Percentiles rank a stretch among this genome's conserved stretches.
Evolutionary conservation across 1,140 invertebrate genomes (phyloP).

Genomic region (Diabrotica undecimpunctata): DNA sequence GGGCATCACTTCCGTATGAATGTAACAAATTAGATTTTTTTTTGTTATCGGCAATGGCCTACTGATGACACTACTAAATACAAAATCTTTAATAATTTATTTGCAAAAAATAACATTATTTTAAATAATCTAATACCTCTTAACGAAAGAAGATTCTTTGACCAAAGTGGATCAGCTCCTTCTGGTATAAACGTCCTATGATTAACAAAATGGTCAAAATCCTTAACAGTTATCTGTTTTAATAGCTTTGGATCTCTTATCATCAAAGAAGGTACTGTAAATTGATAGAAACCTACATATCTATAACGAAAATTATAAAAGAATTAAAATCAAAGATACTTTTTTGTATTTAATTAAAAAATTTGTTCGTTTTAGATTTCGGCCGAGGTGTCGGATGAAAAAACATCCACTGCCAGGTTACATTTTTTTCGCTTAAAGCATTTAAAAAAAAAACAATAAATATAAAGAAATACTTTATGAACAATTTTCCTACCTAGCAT

Average conservation of each 20-base stretch:
- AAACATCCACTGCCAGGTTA: background rate
- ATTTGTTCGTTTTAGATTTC: too few relatives aligned
- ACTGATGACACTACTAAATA: too few relatives aligned
- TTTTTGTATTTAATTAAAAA: too few relatives aligned
- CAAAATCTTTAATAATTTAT: too few relatives aligned
- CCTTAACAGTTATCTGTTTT: constrained; percentile 51
- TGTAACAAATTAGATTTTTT: too few relatives aligned
- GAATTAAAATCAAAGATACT: too few relatives aligned
- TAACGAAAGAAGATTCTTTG: constrained; percentile 52
- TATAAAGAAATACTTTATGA: background rate
- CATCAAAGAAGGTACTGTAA: constrained; percentile 46
- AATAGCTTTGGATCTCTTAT: constrained; percentile 49
- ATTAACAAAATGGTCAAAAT: constrained; percentile 53
- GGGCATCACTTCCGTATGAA: too few relatives aligned
- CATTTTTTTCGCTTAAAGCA: background rate
- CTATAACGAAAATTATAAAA: constrained; percentile 17
- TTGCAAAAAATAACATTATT: too few relatives aligned
- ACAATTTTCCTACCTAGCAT: background rate
- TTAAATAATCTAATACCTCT: constrained; percentile 48
- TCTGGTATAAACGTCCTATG: constrained; percentile 47
- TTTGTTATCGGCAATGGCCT: too few relatives aligned
- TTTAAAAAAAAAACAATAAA: background rate
- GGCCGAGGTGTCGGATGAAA: too few relatives aligned
- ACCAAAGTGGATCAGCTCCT: constrained; percentile 53
- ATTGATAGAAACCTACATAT: constrained; percentile 49